Conservation (phyloP, 2,888 invertebrate genomes). For the Cosmopolites sordidus region DNA sequence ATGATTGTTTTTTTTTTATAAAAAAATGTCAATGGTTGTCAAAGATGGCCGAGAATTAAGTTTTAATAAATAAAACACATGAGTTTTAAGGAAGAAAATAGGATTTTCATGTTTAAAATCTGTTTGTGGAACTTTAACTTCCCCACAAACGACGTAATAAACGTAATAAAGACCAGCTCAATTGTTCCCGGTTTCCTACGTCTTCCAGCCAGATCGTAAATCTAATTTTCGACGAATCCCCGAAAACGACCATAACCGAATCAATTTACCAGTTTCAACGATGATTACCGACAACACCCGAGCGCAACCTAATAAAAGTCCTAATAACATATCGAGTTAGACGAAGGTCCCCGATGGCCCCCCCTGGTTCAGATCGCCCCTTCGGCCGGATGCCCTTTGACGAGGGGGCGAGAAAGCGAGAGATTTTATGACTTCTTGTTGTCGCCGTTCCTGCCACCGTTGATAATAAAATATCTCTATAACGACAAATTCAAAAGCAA, state of each 20-base stretch:
- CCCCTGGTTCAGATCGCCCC: conserved; percentile 1
- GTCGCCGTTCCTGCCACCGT: conserved; percentile 36
- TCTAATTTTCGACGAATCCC: not conserved
- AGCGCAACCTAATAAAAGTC: conserved; percentile 50
- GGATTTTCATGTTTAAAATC: no score
- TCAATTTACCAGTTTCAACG: conserved; percentile 46
- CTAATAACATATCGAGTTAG: conserved; percentile 49
- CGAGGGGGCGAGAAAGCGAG: conserved; percentile 24
- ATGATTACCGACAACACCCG: conserved; percentile 45
- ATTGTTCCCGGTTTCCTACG: no score
- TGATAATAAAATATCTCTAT: conserved; percentile 35
- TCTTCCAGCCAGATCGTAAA: no score
- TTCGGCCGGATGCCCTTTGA: conserved; percentile 16
- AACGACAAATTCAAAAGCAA: conserved; percentile 33
- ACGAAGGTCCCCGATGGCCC: conserved; percentile 11
- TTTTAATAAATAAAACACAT: no score
- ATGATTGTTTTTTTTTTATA: no score
- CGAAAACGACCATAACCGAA: conserved; percentile 36
- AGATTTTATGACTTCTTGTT: conserved; percentile 40
- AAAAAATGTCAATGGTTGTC: no score
- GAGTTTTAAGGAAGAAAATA: no score
- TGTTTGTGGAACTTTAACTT: no score
- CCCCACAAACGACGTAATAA: no score
- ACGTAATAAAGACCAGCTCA: no score
- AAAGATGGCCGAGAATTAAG: no score